A percentile compares a stretch with the other conserved stretches of the same genome.
Conservation (phyloP, 2,797 vertebrate genomes). For the Delichon dasypus region DNA sequence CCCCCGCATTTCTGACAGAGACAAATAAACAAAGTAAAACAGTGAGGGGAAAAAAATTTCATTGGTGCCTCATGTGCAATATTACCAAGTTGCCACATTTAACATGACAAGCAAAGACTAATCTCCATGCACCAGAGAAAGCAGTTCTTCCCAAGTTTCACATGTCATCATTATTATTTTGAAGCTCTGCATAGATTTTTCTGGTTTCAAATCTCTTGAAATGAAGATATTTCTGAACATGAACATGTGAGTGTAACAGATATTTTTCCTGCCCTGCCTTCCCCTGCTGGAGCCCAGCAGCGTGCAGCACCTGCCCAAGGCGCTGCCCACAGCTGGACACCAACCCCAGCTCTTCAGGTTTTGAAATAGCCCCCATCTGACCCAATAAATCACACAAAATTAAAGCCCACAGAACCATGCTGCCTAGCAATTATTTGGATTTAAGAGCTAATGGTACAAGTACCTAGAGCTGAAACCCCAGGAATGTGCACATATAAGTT, state of each 20-base stretch:
- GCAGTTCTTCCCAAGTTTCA: background rate
- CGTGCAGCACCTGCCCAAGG: background rate
- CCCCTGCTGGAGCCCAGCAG: background rate
- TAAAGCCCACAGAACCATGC: rapidly evolving
- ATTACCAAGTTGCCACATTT: background rate
- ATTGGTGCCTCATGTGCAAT: rapidly evolving
- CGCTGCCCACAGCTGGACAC: too few species aligned
- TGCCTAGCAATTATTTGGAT: too few species aligned
- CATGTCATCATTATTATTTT: rapidly evolving
- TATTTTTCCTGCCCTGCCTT: background rate
- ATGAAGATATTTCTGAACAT: background rate
- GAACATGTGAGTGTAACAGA: rapidly evolving
- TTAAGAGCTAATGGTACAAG: rapidly evolving
- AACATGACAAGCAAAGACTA: background rate
- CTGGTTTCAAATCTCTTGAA: background rate
- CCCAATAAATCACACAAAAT: rapidly evolving
- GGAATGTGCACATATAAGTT: rapidly evolving
- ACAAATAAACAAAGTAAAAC: background rate
- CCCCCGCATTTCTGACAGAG: rapidly evolving
- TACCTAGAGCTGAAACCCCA: background rate
- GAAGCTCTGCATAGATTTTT: background rate
- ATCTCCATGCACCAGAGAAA: background rate
- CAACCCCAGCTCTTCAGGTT: background rate
- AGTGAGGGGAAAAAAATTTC: rapidly evolving
- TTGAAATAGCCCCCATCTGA: background rate